Evolutionary conservation across 2,797 vertebrate species (phyloP), one percentile per base, ranked within the genome.

Genomic region (Brachyrhaphis roseni): DNA sequence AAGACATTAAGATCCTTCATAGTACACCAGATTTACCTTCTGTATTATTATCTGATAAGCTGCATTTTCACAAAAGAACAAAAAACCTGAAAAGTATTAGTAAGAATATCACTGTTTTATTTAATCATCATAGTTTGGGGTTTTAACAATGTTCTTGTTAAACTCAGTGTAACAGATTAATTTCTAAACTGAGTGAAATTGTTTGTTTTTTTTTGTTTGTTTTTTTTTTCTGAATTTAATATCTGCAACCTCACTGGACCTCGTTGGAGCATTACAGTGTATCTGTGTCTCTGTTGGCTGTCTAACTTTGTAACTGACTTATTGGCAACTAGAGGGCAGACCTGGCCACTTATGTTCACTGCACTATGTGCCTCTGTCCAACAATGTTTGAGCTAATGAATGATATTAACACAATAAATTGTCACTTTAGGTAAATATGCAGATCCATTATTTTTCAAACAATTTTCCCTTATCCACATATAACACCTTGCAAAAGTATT

Each of bases 261-360:
- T 34, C 34, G 26, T 45, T 7, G 13, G 1, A 28, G 8, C 78
- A 76, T 73, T 39, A 49, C 6, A 70, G 51, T 68, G 26, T 15
- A 41, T 78, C 45, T 72, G 72, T 66, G 13, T 83, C 76, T 81
- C 36, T 75, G 53, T 79, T 66, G 10, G 64, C 36, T 68, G 76
- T 77, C 70, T 77, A 75, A 75, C 62, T 76, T 80, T 94, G 90
- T 90, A 84, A 90, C 79, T 89, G 85, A 91, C 82, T 87, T 89
- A 62, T 59, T 89, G 91, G 86, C 94, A 94, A 95, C 95, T 94
- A 94, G 92, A 94, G 93, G 95, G 94, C 94, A 94, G 91, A 90
- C 93, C 92, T 91, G 93, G 85, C 92, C 90, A 76, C 90, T 82
- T 88, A 78, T 85, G 79, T 73, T 76, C 28, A 72, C 18, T 70